Evolutionary conservation across 2,888 invertebrate genomes (phyloP).

Genomic region (Ophonus ardosiacus): DNA sequence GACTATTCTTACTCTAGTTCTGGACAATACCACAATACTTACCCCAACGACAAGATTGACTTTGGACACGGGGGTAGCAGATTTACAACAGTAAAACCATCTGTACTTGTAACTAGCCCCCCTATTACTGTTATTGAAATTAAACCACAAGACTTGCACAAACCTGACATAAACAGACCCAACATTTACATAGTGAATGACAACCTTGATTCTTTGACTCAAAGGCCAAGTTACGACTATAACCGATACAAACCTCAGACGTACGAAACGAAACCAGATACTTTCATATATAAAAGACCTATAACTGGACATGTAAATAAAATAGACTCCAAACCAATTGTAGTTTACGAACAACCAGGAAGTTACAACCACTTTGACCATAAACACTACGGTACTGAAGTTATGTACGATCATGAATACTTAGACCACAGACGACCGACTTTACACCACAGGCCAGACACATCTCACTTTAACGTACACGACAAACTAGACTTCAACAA

Average conservation of each 20-base stretch:
- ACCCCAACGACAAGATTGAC: conserved; percentile 41
- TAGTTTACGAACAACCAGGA: conserved; percentile 38
- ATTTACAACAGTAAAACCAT: conserved; percentile 18
- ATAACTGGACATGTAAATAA: conserved; percentile 55
- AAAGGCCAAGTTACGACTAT: conserved; percentile 50
- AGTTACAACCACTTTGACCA: neutral
- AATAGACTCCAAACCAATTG: conserved; percentile 58
- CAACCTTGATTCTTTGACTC: conserved; percentile 6
- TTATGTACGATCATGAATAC: conserved; percentile 24
- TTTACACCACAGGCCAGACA: conserved; percentile 57
- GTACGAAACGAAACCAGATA: conserved; percentile 44
- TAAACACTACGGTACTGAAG: conserved; percentile 56
- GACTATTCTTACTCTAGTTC: conserved; percentile 20
- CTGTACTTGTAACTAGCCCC: neutral
- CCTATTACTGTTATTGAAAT: conserved; percentile 54
- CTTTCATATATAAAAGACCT: conserved; percentile 55
- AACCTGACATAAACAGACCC: conserved; percentile 52
- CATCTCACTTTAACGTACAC: conserved; percentile 68
- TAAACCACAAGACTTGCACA: conserved; percentile 23
- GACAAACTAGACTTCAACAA: conserved; percentile 66
- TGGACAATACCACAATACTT: conserved; percentile 40
- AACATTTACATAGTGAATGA: conserved; percentile 45
- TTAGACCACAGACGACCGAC: conserved; percentile 46
- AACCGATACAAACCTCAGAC: conserved; percentile 6
- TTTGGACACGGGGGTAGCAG: conserved; percentile 39